Conservation (phyloP, 2,113 vertebrate genomes). For the Rhinichthys klamathensis region DNA sequence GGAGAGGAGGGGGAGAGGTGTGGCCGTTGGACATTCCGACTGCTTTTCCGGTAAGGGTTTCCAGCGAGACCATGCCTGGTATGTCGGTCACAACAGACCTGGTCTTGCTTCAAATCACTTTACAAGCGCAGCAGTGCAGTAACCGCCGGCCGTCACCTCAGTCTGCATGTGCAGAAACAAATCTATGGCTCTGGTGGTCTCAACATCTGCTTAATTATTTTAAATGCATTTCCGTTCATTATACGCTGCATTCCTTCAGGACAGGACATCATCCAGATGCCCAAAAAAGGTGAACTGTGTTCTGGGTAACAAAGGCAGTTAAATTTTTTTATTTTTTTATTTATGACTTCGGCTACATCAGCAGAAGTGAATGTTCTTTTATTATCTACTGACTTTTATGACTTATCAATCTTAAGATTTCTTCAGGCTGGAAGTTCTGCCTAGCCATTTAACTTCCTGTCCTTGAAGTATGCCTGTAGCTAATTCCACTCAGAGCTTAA, state of each 20-base stretch:
- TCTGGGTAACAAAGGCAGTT: neutral
- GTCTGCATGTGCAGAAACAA: slow-evolving; percentile 6
- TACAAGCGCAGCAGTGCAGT: neutral
- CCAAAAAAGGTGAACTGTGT: slow-evolving; percentile 19
- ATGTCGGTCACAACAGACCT: slow-evolving; percentile 38
- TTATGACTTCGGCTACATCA: neutral
- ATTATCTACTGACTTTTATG: neutral
- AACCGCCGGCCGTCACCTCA: neutral
- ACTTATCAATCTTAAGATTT: neutral
- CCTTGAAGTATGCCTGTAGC: neutral
- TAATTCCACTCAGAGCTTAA: neutral
- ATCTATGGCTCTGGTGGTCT: slow-evolving; percentile 2
- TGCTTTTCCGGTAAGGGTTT: slow-evolving; percentile 32
- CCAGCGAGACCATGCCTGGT: slow-evolving; percentile 41
- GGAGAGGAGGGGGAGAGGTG: slow-evolving; percentile 53
- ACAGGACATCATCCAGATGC: slow-evolving; percentile 8
- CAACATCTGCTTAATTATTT: slow-evolving; percentile 39
- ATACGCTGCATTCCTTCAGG: neutral
- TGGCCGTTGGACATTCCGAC: neutral
- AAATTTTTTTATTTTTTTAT: too few species aligned
- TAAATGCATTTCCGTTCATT: slow-evolving; percentile 44
- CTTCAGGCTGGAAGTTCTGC: neutral
- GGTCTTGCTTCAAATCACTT: slow-evolving; percentile 21
- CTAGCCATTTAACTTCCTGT: neutral
- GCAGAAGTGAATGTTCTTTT: slow-evolving; percentile 1